phyloP scores from a whole-genome alignment of 1,140 invertebrate species.

The Zaprionus ornatus region DNA sequence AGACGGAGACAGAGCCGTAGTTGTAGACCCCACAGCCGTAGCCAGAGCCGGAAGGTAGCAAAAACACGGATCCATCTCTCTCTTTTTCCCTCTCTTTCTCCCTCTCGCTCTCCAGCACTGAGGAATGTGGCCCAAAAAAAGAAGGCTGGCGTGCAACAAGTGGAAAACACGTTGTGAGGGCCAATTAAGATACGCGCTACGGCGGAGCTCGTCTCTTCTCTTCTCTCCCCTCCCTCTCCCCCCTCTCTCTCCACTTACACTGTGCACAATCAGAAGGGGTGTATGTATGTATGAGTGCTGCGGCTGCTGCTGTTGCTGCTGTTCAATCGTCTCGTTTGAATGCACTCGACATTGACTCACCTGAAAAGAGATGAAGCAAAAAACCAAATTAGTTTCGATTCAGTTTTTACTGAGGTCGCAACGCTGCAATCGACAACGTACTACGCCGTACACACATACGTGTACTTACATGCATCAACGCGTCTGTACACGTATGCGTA shows the following conservation, averaged over 20 bases:
- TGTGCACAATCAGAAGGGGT: not conserved
- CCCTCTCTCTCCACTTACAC: not conserved
- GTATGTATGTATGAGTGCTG: not conserved
- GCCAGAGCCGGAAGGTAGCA: constrained; percentile 18
- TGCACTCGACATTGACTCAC: constrained; percentile 44
- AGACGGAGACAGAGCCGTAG: not conserved
- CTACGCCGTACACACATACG: not conserved
- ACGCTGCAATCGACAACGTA: not conserved
- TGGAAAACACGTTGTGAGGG: constrained; percentile 21
- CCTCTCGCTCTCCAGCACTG: not conserved
- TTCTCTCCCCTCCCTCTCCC: not conserved
- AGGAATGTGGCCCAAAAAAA: constrained; percentile 1
- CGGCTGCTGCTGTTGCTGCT: not conserved
- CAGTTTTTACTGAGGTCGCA: not conserved
- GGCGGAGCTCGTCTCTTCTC: not conserved
- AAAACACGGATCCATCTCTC: constrained; percentile 1
- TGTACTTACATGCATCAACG: not conserved
- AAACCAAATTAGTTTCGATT: constrained; percentile 43
- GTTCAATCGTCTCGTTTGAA: constrained; percentile 18
- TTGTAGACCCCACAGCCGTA: not conserved
- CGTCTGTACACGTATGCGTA: not conserved
- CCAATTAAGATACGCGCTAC: constrained; percentile 27
- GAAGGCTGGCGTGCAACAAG: constrained; percentile 26
- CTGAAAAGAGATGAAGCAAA: constrained; percentile 46
- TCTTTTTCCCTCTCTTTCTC: not conserved